Base-by-base conservation (phyloP, 2,888 invertebrate genomes). In the Netelia melanura region DNA sequence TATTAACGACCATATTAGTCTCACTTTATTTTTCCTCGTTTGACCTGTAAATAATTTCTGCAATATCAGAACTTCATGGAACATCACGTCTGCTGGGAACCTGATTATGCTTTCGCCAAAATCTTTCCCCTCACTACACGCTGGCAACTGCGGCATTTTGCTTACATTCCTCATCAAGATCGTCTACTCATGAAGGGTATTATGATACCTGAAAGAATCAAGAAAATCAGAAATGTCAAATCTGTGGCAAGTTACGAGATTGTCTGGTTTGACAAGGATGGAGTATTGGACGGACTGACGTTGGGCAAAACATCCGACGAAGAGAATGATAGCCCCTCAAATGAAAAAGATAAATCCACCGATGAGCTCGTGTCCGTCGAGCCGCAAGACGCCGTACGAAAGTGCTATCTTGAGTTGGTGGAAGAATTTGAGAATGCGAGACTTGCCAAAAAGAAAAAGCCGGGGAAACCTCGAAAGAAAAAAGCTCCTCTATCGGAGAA, bases 101-200 rank as follows among this genome's bases (percentile, higher is more conserved):
- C 96, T 90, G 95, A 96, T 44, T 97, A 98, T 91, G 95, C 96
- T 56, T 96, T 97, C 86, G 96, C 96, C 89, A 98, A 97, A 92
- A 96, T 97, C 87, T 94, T 97, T 81, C 97, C 97, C 0, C 91
- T 98, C 62, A 92, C 97, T 25, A 97, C 97, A 0, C 95, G 97
- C 88, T 97, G 97, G 97, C 97, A 97, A 90, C 93, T 97, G 38
- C 92, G 95, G 85, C 94, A 95, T 93, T 89, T 93, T 9, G 89
- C 90, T 25, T 64, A 85, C 48, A 86, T 92, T 48, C 86, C 90
- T 2, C 44, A 78, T 0, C 87, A 88, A 17, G 65, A 84, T 54
- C 89, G 89, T 9, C 82, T 90, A 17, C 85, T 62, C 1, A 79
- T 87, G 21, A 44, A 82, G 64, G 92, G 91, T 52, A 79, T 94